Evolutionary conservation across 2,113 vertebrate genomes (phyloP), one percentile per base, ranked within the genome.

Genomic region (Lepus timidus): DNA sequence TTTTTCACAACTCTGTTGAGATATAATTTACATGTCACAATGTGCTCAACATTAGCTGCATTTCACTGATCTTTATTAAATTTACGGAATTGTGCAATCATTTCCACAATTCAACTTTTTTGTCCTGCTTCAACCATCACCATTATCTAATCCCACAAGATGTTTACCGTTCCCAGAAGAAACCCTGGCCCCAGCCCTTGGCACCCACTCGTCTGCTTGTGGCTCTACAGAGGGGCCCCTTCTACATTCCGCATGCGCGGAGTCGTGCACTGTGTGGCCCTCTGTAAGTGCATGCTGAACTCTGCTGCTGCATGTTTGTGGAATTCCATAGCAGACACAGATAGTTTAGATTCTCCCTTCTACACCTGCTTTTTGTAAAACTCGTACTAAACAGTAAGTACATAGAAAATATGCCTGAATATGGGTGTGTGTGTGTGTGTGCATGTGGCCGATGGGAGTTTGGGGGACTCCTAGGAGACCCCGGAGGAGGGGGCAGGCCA

Each of bases 61-160:
- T 95, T 88, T 82, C 70, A 67, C 11, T 88, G 67, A 23, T 68
- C 79, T 76, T 96, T 71, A 65, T 85, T 91, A 65, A 83, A 49
- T 51, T 75, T 91, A 82, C 39, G 84, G 52, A 96, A 27, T 71
- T 91, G 10, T 80, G 23, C 19, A 49, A 51, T 65, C 2, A 74
- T 75, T 82, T 74, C 65, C 61, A 64, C 51, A 82, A 74, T 64
- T 27, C 20, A 19, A 11, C 82, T 39, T 80, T 93, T 88, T 27
- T 44, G 44, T 44, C 44, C 44, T 44, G 44, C 44, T 44, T 44
- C 44, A 44, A 44, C 44, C 44, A 7, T 6, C 44, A 44, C 44
- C 44, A 44, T 44, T 44, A 44, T 44, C 44, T 44, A 85, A 62
- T 49, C 52, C 27, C 7, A 25, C 70, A 86, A 33, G 4, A 58